phyloP scores from a whole-genome alignment of 2,888 invertebrate genomes.

The Taphrorychus bicolor region DNA sequence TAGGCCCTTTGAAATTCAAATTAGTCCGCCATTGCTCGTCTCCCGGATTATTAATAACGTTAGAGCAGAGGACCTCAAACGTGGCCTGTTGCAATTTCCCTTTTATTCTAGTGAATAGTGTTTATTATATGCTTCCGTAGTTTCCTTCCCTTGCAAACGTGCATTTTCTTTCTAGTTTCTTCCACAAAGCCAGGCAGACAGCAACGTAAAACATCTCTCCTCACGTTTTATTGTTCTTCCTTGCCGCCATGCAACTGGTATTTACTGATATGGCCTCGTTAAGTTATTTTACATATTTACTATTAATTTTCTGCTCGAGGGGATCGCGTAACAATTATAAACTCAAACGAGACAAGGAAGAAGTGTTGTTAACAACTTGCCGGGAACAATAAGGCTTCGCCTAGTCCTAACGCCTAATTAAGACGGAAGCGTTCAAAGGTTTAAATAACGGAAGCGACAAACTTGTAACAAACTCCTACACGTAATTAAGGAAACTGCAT shows the following conservation, averaged over 20 bases:
- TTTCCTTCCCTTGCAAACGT: slow-evolving; percentile 31
- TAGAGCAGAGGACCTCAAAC: background rate
- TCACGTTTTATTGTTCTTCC: too few species aligned
- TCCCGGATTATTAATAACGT: background rate
- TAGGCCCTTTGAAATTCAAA: background rate
- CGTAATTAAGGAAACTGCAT: slow-evolving; percentile 20
- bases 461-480: slow-evolving; percentile 18
- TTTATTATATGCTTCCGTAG: slow-evolving; percentile 30
- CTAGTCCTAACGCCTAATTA: slow-evolving; percentile 22
- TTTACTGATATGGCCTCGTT: too few species aligned
- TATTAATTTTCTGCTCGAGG: background rate
- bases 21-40: background rate
- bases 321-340: slow-evolving; percentile 5
- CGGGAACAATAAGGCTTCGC: slow-evolving; percentile 19
- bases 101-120: slow-evolving; percentile 31
- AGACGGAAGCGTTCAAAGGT: slow-evolving; percentile 22
- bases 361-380: slow-evolving; percentile 18
- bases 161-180: slow-evolving; percentile 29
- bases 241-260: too few species aligned
- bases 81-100: slow-evolving; percentile 20
- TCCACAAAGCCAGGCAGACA: background rate
- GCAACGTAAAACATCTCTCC: too few species aligned
- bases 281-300: background rate
- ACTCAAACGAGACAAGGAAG: background rate
- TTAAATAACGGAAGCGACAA: slow-evolving; percentile 23